These are phyloP conservation scores for Tridacna crocea DNA, from an alignment of 2,888 invertebrate genomes.

Conservation along the genomic window DNA sequence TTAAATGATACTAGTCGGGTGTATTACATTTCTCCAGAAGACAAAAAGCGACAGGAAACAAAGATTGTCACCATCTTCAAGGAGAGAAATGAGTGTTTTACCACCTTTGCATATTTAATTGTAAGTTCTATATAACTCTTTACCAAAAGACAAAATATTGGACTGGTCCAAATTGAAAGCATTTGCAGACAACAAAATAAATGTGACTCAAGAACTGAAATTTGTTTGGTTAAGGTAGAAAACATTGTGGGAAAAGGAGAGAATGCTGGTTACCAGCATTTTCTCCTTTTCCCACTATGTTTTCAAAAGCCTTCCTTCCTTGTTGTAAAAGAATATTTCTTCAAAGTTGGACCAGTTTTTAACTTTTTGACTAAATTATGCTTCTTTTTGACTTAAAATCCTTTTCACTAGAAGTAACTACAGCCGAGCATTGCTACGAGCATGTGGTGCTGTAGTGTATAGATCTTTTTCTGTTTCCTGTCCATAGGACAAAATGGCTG, in stretches of 20 bases:
- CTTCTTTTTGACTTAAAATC: too few species aligned
- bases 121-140: constrained; percentile 51
- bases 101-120: constrained; percentile 72
- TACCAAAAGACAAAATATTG: too few species aligned
- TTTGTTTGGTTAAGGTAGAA: neutral
- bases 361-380: too few species aligned
- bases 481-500: too few species aligned
- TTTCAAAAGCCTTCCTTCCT: neutral
- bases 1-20: constrained; percentile 71
- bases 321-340: neutral
- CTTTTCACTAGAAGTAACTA: too few species aligned
- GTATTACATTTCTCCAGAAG: constrained; percentile 62
- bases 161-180: too few species aligned
- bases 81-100: constrained; percentile 66
- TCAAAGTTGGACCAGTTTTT: too few species aligned
- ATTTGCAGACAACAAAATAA: too few species aligned
- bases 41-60: constrained; percentile 42
- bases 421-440: too few species aligned
- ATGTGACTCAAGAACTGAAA: too few species aligned
- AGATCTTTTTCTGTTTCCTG: too few species aligned
- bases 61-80: constrained; percentile 63
- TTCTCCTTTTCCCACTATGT: neutral
- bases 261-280: neutral
- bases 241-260: neutral
- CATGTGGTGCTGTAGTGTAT: too few species aligned